phyloP scores from a whole-genome alignment of 2,888 invertebrate genomes.

The Andrena fulva region DNA sequence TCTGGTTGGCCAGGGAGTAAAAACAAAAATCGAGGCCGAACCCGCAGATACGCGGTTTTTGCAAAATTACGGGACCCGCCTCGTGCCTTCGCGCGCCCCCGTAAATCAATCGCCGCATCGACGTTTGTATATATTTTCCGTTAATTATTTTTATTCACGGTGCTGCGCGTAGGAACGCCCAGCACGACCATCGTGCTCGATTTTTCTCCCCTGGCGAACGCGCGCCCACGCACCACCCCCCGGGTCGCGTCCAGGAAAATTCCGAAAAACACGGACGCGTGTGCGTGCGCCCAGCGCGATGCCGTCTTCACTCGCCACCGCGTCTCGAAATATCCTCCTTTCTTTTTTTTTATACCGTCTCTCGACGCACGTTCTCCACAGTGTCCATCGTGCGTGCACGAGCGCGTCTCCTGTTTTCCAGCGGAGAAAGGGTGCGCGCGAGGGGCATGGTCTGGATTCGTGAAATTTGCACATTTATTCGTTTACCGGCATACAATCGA shows the following conservation, averaged over 20 bases:
- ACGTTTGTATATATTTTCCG: slow-evolving; percentile 77
- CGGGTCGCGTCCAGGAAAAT: slow-evolving; percentile 35
- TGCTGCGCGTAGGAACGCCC: slow-evolving; percentile 74
- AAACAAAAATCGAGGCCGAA: slow-evolving; percentile 80
- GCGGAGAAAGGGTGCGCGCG: slow-evolving; percentile 17
- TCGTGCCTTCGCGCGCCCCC: slow-evolving; percentile 75
- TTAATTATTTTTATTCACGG: slow-evolving; percentile 82
- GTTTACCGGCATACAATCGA: slow-evolving; percentile 79
- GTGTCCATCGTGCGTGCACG: slow-evolving; percentile 49
- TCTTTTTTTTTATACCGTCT: slow-evolving; percentile 27
- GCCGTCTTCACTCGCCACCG: slow-evolving; percentile 33
- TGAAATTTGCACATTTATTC: slow-evolving; percentile 83
- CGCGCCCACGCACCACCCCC: neutral
- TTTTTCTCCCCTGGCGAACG: neutral
- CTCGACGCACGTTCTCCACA: slow-evolving; percentile 35
- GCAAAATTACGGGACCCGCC: slow-evolving; percentile 77
- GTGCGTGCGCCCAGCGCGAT: slow-evolving; percentile 42
- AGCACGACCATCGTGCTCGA: slow-evolving; percentile 30
- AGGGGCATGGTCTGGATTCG: slow-evolving; percentile 64
- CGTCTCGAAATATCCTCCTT: neutral
- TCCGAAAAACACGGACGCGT: slow-evolving; percentile 33
- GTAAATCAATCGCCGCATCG: slow-evolving; percentile 80
- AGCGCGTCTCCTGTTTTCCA: slow-evolving; percentile 39
- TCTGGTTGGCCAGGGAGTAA: slow-evolving; percentile 66
- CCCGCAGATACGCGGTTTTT: slow-evolving; percentile 79